These are phyloP conservation scores for Rhinolophus ferrumequinum DNA, from an alignment of 2,113 vertebrate species.

Conservation along the genomic window DNA sequence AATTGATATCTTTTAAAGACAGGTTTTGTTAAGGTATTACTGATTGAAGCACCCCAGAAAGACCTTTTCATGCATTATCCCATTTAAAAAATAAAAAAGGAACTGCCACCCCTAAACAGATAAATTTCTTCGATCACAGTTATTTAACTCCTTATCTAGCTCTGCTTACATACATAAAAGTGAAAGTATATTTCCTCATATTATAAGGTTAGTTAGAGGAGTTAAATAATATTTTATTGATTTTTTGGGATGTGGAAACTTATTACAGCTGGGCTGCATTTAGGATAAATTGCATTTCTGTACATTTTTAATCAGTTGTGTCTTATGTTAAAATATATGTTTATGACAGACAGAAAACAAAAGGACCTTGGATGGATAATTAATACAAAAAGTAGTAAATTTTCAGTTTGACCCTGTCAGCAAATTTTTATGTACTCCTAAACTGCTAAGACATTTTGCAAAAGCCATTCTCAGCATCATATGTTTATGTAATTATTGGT, in stretches of 20 bases:
- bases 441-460: constrained; percentile 64
- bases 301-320: not conserved
- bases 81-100: not conserved
- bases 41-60: not conserved
- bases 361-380: constrained; percentile 32
- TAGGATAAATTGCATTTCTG: not conserved
- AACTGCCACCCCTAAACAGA: not conserved
- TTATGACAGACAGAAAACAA: not conserved
- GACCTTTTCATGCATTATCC: not conserved
- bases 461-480: constrained; percentile 38
- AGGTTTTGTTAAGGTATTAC: not conserved
- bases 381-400: constrained; percentile 42
- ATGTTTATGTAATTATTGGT: constrained; percentile 49
- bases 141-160: constrained; percentile 16
- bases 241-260: not conserved
- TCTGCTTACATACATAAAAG: not conserved
- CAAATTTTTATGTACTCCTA: constrained; percentile 3
- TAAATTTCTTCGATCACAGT: not conserved
- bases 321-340: not conserved
- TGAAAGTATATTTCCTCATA: not conserved
- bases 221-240: constrained; percentile 3
- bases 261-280: not conserved
- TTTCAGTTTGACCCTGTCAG: constrained; percentile 60
- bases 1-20: not conserved
- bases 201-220: not conserved